Conservation (phyloP, 2,888 invertebrate genomes). For the Tachina fera region DNA sequence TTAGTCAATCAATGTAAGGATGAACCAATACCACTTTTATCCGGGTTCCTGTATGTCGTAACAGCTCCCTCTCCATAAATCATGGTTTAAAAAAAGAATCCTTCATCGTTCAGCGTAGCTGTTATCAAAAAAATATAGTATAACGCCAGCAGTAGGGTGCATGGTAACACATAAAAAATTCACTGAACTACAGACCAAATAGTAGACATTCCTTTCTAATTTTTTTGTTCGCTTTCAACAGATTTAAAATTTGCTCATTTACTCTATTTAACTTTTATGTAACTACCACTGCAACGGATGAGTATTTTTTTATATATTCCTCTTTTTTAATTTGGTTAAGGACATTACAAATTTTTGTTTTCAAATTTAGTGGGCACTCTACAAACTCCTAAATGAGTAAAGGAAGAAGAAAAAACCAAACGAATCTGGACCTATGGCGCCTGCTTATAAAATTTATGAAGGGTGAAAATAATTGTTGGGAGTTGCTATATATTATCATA, state of each 20-base stretch:
- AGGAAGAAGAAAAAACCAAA: neutral
- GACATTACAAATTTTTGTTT: conserved; percentile 57
- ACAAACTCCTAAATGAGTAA: conserved; percentile 45
- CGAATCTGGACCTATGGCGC: conserved; percentile 66
- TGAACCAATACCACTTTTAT: too few species aligned
- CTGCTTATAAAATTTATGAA: conserved; percentile 68
- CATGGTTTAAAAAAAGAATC: too few species aligned
- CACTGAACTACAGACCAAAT: conserved; percentile 63
- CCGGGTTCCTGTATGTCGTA: too few species aligned
- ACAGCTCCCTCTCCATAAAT: too few species aligned
- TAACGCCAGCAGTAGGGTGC: conserved; percentile 18
- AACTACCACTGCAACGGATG: conserved; percentile 59
- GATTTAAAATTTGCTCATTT: conserved; percentile 73
- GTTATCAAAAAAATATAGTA: neutral
- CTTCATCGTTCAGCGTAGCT: too few species aligned
- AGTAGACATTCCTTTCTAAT: conserved; percentile 37
- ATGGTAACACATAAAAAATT: conserved; percentile 35
- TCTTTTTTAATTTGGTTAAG: conserved; percentile 48
- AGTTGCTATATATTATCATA: conserved; percentile 47
- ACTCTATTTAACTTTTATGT: conserved; percentile 55
- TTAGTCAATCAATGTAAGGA: too few species aligned
- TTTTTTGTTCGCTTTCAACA: conserved; percentile 56
- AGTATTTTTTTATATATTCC: conserved; percentile 43
- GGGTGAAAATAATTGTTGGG: conserved; percentile 68
- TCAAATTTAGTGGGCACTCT: conserved; percentile 69